Conservation (phyloP, 2,888 invertebrate genomes). For the Phortica okadai region DNA sequence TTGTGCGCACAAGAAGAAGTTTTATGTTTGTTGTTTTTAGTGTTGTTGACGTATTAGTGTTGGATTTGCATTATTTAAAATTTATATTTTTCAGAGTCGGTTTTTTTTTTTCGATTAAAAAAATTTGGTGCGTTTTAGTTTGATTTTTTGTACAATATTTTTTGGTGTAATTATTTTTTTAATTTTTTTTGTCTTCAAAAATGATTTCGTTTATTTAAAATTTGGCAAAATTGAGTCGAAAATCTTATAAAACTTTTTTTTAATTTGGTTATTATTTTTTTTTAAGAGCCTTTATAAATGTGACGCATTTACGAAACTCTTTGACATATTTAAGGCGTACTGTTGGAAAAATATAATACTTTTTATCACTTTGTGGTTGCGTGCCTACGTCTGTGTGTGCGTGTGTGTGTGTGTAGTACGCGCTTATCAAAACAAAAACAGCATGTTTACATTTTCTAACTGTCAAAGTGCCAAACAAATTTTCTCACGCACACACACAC, state of each 20-base stretch:
- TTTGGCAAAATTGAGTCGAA: slow-evolving; percentile 12
- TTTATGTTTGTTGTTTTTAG: not conserved
- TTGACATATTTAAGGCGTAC: not conserved
- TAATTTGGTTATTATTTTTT: not conserved
- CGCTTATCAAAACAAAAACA: slow-evolving; percentile 63
- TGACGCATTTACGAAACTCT: not conserved
- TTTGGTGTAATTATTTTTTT: not conserved
- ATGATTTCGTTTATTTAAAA: not conserved
- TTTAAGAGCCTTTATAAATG: slow-evolving; percentile 32
- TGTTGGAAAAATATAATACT: no score
- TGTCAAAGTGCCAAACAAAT: slow-evolving; percentile 62
- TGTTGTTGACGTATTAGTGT: not conserved
- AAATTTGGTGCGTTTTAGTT: not conserved
- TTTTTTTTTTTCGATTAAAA: not conserved
- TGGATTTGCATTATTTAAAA: not conserved
- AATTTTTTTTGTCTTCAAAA: not conserved
- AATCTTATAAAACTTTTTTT: not conserved
- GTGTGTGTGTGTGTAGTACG: slow-evolving; percentile 38
- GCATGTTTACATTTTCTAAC: slow-evolving; percentile 64
- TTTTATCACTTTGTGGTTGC: slow-evolving; percentile 13
- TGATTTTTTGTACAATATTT: no score
- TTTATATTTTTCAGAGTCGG: not conserved
- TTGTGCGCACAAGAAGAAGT: not conserved
- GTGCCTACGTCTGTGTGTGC: slow-evolving; percentile 21
- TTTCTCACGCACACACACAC: slow-evolving; percentile 34